phyloP scores from a whole-genome alignment of 1,140 invertebrate genomes.

The Hirudo medicinalis region DNA sequence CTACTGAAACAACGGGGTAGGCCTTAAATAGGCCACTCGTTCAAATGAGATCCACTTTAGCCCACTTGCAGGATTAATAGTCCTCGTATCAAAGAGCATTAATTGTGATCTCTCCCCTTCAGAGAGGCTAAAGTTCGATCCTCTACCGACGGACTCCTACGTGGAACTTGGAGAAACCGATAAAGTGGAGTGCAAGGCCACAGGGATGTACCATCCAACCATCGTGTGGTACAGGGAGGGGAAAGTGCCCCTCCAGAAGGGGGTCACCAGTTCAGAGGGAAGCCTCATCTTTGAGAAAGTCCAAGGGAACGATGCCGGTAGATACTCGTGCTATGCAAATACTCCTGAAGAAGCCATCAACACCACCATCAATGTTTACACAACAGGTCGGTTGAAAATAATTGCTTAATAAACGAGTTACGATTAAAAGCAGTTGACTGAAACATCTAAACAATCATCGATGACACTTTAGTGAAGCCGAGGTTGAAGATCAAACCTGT shows the following conservation, averaged over 20 bases:
- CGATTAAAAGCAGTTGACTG: background rate
- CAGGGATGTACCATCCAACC: constrained; percentile 59
- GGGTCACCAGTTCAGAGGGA: constrained; percentile 65
- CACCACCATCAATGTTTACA: constrained; percentile 67
- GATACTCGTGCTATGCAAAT: constrained; percentile 49
- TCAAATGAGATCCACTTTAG: background rate
- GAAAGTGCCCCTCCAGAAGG: constrained; percentile 46
- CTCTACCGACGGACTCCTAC: constrained; percentile 60
- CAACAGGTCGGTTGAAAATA: constrained; percentile 54
- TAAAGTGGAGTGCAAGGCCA: constrained; percentile 75
- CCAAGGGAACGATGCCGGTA: constrained; percentile 57
- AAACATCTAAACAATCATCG: background rate
- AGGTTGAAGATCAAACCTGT: constrained; percentile 58
- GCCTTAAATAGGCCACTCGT: background rate
- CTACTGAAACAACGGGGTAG: background rate
- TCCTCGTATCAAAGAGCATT: background rate
- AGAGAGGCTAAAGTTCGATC: constrained; percentile 72
- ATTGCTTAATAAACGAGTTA: background rate
- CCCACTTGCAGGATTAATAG: background rate
- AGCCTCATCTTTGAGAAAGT: constrained; percentile 67
- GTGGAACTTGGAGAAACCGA: constrained; percentile 62
- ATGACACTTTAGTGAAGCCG: constrained; percentile 50
- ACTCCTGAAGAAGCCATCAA: constrained; percentile 67
- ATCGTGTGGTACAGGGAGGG: constrained; percentile 65
- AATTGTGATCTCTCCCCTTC: constrained; percentile 19